Evolutionary conservation across 2,888 invertebrate species (phyloP), one percentile per base, ranked within the genome.

Genomic region (Macroteleia sp.): DNA sequence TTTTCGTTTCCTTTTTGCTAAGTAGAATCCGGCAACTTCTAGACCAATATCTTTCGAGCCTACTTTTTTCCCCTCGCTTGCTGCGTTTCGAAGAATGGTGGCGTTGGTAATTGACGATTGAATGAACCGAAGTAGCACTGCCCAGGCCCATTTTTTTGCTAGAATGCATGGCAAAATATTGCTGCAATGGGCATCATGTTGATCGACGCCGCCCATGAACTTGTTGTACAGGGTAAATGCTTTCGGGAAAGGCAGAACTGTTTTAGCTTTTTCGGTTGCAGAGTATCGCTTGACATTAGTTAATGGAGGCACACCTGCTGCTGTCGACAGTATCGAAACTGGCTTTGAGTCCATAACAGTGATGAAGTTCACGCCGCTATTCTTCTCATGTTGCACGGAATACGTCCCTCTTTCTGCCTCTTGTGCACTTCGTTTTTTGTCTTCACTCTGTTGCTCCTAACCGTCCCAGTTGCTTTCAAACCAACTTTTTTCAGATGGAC

Each of bases 281-380:
- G 30, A 17, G 30, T 22, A 30, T 8, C 30, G n/a, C 17, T 48
- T 12, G 6, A 48, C 25, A 3, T 10, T n/a, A 16, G 17, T 25
- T 12, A 52, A 34, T 17, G 70, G 64, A 14, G 52, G 44, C 14
- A 30, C 41, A 61, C 64, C 32, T 44, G 12, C 67, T 28, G 69
- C 71, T 9, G 79, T 73, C 19, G 79, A 79, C 28, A 77, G 30
- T 44, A 73, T 20, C 12, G 77, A 75, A 30, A 81, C 73, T 48
- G 46, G 70, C 56, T 81, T 80, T 20, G 80, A 77, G 71, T 77
- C 70, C 48, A 62, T 76, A 6, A 73, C 57, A 6, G 62, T 77
- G 44, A 77, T 61, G 14, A 46, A 74, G 22, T 80, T 80, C 12
- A 70, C 8, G 17, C 67, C 69, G 50, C 73, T 74, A 16, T 73